Conservation (phyloP, 2,797 vertebrate species). For the Lagodon rhomboides region DNA sequence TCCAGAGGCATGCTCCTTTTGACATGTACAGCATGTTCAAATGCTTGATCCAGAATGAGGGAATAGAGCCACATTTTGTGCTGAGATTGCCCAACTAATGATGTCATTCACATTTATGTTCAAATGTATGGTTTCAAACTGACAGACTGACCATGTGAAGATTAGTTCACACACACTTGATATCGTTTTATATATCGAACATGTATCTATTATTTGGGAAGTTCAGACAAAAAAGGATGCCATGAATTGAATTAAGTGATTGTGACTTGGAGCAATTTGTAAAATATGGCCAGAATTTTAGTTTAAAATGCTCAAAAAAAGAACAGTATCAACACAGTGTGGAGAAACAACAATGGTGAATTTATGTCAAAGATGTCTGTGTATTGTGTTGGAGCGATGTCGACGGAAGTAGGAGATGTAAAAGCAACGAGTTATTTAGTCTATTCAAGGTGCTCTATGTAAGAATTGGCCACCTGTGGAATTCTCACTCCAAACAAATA, state of each 20-base stretch:
- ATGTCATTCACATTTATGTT: slow-evolving; percentile 15
- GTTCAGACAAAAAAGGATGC: not conserved
- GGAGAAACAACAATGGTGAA: too few species aligned
- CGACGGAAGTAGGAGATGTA: too few species aligned
- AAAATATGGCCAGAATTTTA: too few species aligned
- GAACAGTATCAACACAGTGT: too few species aligned
- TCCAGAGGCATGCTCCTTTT: slow-evolving; percentile 35
- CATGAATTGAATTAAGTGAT: not conserved
- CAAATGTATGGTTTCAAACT: not conserved
- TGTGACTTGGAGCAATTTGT: not conserved
- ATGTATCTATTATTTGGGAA: not conserved
- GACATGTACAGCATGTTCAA: slow-evolving; percentile 21
- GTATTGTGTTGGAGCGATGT: too few species aligned
- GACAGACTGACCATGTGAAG: slow-evolving; percentile 6
- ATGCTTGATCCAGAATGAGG: slow-evolving; percentile 1
- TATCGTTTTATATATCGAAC: not conserved
- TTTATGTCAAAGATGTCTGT: too few species aligned
- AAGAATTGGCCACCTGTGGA: too few species aligned
- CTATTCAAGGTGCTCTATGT: too few species aligned
- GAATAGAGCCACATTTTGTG: slow-evolving; percentile 22
- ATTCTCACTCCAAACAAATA: too few species aligned
- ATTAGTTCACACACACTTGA: not conserved
- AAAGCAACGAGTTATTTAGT: too few species aligned
- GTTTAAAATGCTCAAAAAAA: too few species aligned
- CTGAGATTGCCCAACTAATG: slow-evolving; percentile 24